Evolutionary conservation across 2,888 invertebrate genomes (phyloP).

Genomic region (Perithous albicinctus): DNA sequence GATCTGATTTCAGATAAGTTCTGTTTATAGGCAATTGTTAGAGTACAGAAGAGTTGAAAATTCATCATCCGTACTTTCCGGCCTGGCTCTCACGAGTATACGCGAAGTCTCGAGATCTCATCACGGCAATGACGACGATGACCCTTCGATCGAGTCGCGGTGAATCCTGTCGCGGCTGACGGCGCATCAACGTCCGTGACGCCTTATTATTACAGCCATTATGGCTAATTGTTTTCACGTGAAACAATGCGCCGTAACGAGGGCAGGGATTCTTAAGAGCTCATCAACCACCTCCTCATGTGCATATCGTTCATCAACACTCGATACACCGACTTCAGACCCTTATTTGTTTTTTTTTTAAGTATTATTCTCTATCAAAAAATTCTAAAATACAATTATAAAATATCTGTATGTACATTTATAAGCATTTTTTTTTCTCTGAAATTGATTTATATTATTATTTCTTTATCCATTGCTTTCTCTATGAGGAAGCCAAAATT

Average conservation of each 20-base stretch:
- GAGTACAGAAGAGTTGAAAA: slow-evolving; percentile 49
- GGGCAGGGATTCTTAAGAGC: slow-evolving; percentile 56
- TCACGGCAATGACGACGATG: slow-evolving; percentile 57
- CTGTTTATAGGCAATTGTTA: slow-evolving; percentile 59
- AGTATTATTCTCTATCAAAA: too few relatives aligned
- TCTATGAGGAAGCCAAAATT: too few relatives aligned
- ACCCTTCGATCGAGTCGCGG: slow-evolving; percentile 64
- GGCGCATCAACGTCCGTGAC: slow-evolving; percentile 74
- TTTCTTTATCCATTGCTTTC: too few relatives aligned
- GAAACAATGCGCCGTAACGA: slow-evolving; percentile 53
- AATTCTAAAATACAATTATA: too few relatives aligned
- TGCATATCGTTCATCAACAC: slow-evolving; percentile 31
- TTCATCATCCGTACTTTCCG: slow-evolving; percentile 63
- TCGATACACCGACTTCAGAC: background rate
- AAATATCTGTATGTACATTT: too few relatives aligned
- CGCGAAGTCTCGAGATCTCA: slow-evolving; percentile 36
- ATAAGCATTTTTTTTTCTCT: too few relatives aligned
- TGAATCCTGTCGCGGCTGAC: slow-evolving; percentile 58
- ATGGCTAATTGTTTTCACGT: slow-evolving; percentile 80
- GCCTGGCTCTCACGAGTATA: slow-evolving; percentile 50
- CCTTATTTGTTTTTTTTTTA: background rate
- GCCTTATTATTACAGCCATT: slow-evolving; percentile 79
- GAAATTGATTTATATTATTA: too few relatives aligned
- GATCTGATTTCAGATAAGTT: slow-evolving; percentile 49
- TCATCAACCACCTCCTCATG: slow-evolving; percentile 39